Conservation (phyloP, 2,888 invertebrate species). For the Melanotus villosus region DNA sequence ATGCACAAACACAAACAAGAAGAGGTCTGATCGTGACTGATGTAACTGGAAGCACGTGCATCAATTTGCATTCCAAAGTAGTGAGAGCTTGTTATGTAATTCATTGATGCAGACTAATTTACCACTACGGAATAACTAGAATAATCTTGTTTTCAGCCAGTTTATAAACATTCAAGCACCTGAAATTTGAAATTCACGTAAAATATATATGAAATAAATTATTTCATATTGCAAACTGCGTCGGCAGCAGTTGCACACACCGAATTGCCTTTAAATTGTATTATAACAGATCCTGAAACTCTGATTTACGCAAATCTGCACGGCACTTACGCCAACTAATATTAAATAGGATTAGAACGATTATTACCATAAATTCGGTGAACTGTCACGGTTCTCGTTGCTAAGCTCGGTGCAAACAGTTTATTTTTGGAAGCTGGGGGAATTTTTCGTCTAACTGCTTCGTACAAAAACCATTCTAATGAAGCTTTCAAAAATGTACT, state of each 20-base stretch:
- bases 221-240: not conserved
- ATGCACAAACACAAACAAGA: not conserved
- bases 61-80: slow-evolving; percentile 28
- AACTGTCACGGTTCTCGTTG: not conserved
- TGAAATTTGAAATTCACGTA: not conserved
- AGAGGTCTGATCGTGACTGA: not conserved
- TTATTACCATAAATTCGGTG: slow-evolving; percentile 1
- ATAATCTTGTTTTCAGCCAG: slow-evolving; percentile 20
- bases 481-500: too few species aligned
- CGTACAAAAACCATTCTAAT: too few species aligned
- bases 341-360: slow-evolving; percentile 15
- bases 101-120: slow-evolving; percentile 29
- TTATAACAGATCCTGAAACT: slow-evolving; percentile 8
- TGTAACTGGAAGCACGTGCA: slow-evolving; percentile 21
- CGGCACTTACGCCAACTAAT: slow-evolving; percentile 13
- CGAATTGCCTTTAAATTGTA: slow-evolving; percentile 1
- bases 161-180: slow-evolving; percentile 6
- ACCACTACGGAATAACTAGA: slow-evolving; percentile 18
- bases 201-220: not conserved
- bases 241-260: slow-evolving; percentile 12
- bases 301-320: slow-evolving; percentile 14
- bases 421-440: not conserved
- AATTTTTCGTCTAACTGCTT: not conserved
- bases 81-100: slow-evolving; percentile 22
- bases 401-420: not conserved